Percentiles rank a stretch among this genome's conserved stretches.
These are phyloP conservation scores for Psammodynastes pulverulentus DNA, from an alignment of 2,113 vertebrate species.

Conservation along the genomic window DNA sequence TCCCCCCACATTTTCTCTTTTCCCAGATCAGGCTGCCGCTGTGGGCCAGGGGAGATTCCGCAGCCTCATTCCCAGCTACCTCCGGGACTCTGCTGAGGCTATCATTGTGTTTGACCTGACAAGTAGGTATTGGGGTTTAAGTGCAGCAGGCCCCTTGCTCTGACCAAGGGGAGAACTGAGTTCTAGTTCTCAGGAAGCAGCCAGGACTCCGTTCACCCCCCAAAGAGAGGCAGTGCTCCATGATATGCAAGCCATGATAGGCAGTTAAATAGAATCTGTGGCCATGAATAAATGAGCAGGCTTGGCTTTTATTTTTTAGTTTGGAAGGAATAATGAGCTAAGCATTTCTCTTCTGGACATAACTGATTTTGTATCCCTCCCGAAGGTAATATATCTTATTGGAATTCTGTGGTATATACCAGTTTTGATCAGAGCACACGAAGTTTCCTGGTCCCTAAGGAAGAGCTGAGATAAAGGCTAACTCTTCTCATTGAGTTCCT, in stretches of 20 bases:
- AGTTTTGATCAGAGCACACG: neutral
- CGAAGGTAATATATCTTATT: too few species aligned
- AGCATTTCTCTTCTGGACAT: neutral
- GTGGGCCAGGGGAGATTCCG: conserved; percentile 90
- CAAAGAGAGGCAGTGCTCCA: too few species aligned
- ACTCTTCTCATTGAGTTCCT: neutral
- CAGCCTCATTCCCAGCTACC: conserved; percentile 94
- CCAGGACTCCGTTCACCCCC: neutral
- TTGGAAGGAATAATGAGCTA: neutral
- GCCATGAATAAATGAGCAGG: neutral
- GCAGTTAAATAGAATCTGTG: neutral
- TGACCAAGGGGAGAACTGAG: neutral
- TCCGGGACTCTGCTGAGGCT: conserved; percentile 87
- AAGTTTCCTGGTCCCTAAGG: too few species aligned
- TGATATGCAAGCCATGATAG: too few species aligned
- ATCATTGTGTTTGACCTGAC: conserved; percentile 90
- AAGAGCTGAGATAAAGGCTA: neutral
- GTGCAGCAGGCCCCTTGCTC: conserved; percentile 44
- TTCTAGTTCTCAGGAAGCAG: neutral
- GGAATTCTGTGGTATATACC: neutral
- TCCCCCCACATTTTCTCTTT: conserved; percentile 60
- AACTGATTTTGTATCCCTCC: neutral
- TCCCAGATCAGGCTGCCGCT: conserved; percentile 81
- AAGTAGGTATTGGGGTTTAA: conserved; percentile 83
- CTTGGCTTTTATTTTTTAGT: neutral